These are phyloP conservation scores for Shargacucullia verbasci DNA, from an alignment of 2,888 invertebrate species.

Conservation along the genomic window DNA sequence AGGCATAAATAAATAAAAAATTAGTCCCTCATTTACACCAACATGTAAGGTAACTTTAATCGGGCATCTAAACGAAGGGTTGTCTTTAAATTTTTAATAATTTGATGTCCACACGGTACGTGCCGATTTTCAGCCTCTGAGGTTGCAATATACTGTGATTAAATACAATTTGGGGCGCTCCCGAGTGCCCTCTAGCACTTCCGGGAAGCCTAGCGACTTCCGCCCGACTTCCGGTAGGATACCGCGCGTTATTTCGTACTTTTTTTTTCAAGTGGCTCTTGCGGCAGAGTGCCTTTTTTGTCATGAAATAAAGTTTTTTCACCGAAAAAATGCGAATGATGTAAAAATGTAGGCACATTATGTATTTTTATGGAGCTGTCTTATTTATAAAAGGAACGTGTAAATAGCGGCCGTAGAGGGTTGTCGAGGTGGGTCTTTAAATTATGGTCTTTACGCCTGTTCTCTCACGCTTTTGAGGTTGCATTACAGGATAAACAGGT, in stretches of 20 bases:
- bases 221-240: constrained; percentile 83
- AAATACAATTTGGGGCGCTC: constrained; percentile 83
- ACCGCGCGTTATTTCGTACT: constrained; percentile 80
- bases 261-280: constrained; percentile 80
- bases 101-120: constrained; percentile 55
- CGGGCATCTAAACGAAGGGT: constrained; percentile 45
- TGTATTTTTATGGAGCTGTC: constrained; percentile 47
- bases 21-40: constrained; percentile 41
- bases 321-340: constrained; percentile 64
- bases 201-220: constrained; percentile 87
- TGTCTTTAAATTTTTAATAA: constrained; percentile 69
- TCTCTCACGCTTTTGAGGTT: constrained; percentile 20
- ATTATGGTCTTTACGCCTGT: constrained; percentile 12
- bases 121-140: constrained; percentile 63
- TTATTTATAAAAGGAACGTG: constrained; percentile 43
- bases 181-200: constrained; percentile 82
- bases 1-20: constrained; percentile 47
- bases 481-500: constrained; percentile 19
- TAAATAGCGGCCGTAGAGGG: constrained; percentile 29
- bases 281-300: constrained; percentile 74
- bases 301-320: constrained; percentile 66
- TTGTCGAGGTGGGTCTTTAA: constrained; percentile 19
- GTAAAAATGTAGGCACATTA: constrained; percentile 59
- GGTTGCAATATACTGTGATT: constrained; percentile 75
- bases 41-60: constrained; percentile 22